Evolutionary conservation across 2,113 vertebrate genomes (phyloP), one percentile per base, ranked within the genome.

Genomic region (Pelecanoides urinatrix): DNA sequence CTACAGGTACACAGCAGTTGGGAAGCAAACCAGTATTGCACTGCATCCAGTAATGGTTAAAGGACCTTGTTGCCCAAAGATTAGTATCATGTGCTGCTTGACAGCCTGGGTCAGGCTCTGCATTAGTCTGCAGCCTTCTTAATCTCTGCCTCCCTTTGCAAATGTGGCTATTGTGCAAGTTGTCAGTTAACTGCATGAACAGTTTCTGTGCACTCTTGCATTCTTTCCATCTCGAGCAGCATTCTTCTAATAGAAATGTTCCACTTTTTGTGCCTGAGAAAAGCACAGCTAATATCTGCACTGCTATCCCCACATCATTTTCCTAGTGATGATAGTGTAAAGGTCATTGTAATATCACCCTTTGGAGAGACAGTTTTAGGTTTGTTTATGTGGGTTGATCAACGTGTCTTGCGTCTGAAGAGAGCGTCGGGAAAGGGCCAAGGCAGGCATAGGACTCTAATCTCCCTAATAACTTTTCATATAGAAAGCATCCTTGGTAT

Each of bases 1-100:
- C 99, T 91, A 99, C 99, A 86, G 98, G 98, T 98, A 45, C 85
- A 88, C 40, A 63, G 79, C 63, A 56, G 49, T 5, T 72, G 47
- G 78, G 67, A 86, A 66, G 23, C 52, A 74, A 52, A 78, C 44
- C 22, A 80, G 17, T 74, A 66, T 53, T 85, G 40, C 53, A 23
- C 71, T 94, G 53, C 29, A 73, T 95, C 38, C 23, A 75, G 38
- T 52, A 40, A 42, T 38, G 29, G 63, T 86, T 84, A 62, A 80
- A 76, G 4, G 67, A 62, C 5, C 9, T 66, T 62, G 38, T 34
- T 88, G 30, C 55, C 55, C 45, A 50, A 86, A 34, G 36, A 80
- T 79, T 40, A 61, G 16, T 73, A 19, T 61, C 2, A 2, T 36
- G 8, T 68, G 44, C 47, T 86, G 29, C 44, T 72, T 87, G 44